Evolutionary conservation across 2,113 vertebrate species (phyloP), one percentile per base, ranked within the genome.

Genomic region (Ochotona princeps): DNA sequence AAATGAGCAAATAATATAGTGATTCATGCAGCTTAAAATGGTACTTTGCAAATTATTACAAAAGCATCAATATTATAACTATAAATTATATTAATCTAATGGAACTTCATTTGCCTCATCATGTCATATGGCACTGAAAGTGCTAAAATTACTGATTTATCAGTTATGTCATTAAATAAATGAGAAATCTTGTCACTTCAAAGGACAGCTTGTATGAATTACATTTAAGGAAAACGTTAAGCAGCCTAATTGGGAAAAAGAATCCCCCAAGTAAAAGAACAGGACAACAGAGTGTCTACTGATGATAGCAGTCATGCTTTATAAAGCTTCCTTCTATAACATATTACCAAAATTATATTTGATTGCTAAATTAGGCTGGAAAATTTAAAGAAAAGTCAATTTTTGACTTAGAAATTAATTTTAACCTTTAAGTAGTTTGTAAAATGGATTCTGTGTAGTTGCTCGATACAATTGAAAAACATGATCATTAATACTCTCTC

Each of bases 21-120:
- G 18, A 89, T 38, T 83, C n/a, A 76, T 76, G 90, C 13, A 90
- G 5, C 38, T 92, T 74, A 80, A 92, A 74, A n/a, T 75, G 44
- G 47, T 89, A 91, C 73, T 70, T 83, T 89, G 0, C 60, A 86
- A 74, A 47, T 66, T 89, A 94, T 81, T 72, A 74, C 0, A 86
- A 57, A 70, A 85, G 89, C 2, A 38, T 87, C 32, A 26, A n/a
- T 54, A 57, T 78, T 88, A 38, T 80, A 38, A 66, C n/a, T 69
- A 17, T 83, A 44, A 75, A 83, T 76, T 74, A 82, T 78, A 57
- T 80, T 73, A 67, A 61, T 67, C 89, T 86, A 7, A 82, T 63
- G 47, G 21, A 82, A 57, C 14, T 32, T 92, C 20, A 76, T 38
- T 67, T 87, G 18, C 38, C 67, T 57, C 74, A 66, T 57, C 3